phyloP scores from a whole-genome alignment of 1,140 invertebrate genomes.

The Lasioglossum albipes region DNA sequence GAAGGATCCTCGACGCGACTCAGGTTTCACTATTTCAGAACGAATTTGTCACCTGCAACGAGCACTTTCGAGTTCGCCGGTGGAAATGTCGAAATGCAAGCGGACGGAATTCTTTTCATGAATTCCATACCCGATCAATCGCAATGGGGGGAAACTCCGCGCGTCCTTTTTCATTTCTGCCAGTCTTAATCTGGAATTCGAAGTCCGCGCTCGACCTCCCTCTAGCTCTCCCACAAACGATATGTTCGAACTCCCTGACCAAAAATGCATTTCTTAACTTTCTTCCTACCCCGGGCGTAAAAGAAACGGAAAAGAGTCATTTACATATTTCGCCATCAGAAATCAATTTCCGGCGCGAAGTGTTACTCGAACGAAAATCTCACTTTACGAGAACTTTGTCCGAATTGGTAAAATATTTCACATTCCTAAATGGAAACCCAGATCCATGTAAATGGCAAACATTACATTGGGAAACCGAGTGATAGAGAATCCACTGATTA shows the following conservation, averaged over 20 bases:
- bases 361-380: too few relatives aligned
- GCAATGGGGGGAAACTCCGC: background rate
- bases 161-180: background rate
- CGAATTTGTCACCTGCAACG: conserved; percentile 32
- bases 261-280: conserved; percentile 3
- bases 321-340: background rate
- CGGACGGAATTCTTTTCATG: conserved; percentile 8
- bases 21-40: background rate
- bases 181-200: too few relatives aligned
- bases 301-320: too few relatives aligned
- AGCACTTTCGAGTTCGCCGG: conserved; percentile 6
- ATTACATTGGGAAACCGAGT: too few relatives aligned
- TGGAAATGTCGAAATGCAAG: background rate
- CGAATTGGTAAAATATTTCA: too few relatives aligned
- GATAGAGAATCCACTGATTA: too few relatives aligned
- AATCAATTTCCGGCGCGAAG: background rate
- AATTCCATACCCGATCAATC: conserved; percentile 19
- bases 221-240: background rate
- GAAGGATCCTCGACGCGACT: background rate
- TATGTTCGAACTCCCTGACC: background rate
- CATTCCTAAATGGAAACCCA: too few relatives aligned
- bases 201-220: background rate
- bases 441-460: too few relatives aligned
- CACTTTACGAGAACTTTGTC: too few relatives aligned
- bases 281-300: too few relatives aligned